These are phyloP conservation scores for Mellilla xanthometata DNA, from an alignment of 2,888 invertebrate species.

Conservation along the genomic window DNA sequence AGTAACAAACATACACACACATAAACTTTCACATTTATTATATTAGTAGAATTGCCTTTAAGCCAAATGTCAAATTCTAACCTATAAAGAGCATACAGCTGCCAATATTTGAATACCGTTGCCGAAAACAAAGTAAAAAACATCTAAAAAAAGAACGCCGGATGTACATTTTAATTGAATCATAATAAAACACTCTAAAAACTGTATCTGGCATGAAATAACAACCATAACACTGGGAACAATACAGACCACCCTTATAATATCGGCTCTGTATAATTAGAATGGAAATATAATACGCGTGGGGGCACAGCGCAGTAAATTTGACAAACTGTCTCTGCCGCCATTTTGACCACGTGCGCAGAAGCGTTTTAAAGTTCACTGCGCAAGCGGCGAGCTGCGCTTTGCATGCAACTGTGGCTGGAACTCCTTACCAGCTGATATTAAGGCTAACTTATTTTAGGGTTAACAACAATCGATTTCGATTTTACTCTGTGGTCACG, in stretches of 20 bases:
- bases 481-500: conserved; percentile 19
- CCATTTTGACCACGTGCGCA: conserved; percentile 19
- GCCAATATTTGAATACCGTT: too few relatives aligned
- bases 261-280: conserved; percentile 21
- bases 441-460: conserved; percentile 16
- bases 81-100: too few relatives aligned
- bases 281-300: conserved; percentile 20
- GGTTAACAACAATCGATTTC: conserved; percentile 26
- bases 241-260: conserved; percentile 14
- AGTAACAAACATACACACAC: too few relatives aligned
- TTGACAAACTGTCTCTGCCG: conserved; percentile 14
- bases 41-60: too few relatives aligned
- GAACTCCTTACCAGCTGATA: conserved; percentile 3
- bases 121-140: too few relatives aligned
- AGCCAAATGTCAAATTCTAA: too few relatives aligned
- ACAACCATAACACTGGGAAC: conserved; percentile 7
- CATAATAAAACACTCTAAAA: too few relatives aligned
- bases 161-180: too few relatives aligned
- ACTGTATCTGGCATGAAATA: too few relatives aligned
- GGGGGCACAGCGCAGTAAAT: conserved; percentile 17
- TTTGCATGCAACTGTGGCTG: neutral
- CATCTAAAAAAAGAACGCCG: too few relatives aligned
- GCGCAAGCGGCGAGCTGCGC: conserved; percentile 16
- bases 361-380: neutral
- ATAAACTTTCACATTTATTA: too few relatives aligned